A percentile compares a stretch with the other conserved stretches of the same genome.
phyloP scores from a whole-genome alignment of 2,797 vertebrate genomes.

The Carapus acus region DNA sequence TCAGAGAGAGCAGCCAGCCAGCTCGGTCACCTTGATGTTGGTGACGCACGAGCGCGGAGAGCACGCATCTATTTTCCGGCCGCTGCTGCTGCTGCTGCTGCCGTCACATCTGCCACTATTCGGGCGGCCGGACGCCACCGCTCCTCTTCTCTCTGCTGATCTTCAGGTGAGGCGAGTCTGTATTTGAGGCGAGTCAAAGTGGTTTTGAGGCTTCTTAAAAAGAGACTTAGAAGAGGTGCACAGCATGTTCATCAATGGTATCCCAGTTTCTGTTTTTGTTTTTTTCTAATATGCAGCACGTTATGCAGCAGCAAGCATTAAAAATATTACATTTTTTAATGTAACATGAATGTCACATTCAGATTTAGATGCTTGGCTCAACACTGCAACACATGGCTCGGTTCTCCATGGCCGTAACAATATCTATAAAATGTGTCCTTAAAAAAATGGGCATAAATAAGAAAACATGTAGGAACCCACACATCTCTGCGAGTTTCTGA shows the following conservation, averaged over 20 bases:
- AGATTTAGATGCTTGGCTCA: conserved; percentile 48
- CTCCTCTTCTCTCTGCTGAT: too few species aligned
- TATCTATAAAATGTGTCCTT: conserved; percentile 16
- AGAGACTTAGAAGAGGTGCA: conserved; percentile 49
- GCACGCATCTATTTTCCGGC: too few species aligned
- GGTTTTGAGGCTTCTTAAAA: conserved; percentile 66
- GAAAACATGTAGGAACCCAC: neutral
- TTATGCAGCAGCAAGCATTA: conserved; percentile 48
- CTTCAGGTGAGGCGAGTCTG: conserved; percentile 17
- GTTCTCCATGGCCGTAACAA: conserved; percentile 15
- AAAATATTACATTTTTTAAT: conserved; percentile 47
- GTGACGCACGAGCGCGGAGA: too few species aligned
- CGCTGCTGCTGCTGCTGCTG: too few species aligned
- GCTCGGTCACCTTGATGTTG: too few species aligned
- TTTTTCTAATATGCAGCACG: conserved; percentile 30
- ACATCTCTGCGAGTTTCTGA: neutral
- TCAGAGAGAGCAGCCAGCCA: too few species aligned
- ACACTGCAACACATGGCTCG: conserved; percentile 50
- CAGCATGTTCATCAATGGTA: conserved; percentile 32
- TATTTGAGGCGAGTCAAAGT: conserved; percentile 48
- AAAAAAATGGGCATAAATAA: conserved; percentile 7
- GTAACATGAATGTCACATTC: conserved; percentile 50
- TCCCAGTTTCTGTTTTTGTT: too few species aligned
- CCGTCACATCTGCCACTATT: too few species aligned
- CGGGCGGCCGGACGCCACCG: too few species aligned